Base-by-base conservation (phyloP, 92 coral and sea anemone species). In the Bergia sp. region DNA sequence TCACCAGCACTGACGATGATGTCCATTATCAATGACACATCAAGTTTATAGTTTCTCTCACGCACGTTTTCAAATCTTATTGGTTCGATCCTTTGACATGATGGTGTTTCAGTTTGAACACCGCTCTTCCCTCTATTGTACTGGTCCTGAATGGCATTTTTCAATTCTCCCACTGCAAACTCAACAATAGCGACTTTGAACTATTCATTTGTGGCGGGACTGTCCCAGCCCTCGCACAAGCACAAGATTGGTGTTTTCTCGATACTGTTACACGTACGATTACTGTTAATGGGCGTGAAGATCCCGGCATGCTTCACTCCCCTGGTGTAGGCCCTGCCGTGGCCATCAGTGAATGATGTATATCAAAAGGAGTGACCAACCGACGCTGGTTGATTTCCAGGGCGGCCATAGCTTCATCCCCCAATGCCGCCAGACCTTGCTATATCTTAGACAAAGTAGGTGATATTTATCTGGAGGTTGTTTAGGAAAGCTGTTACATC, bases 131-230 rank as follows among this genome's bases (percentile, higher is more conserved):
- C 21, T 15, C 85, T 75, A 0, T 37, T 50, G 66, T 81, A 90
- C 55, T 88, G 93, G 21, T 67, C 85, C 41, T 86, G 90, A 37
- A 96, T 66, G 74, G 81, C 64, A 86, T 95, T 91, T 57, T 96
- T 96, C 37, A 96, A 89, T 76, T 95, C 80, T 4, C 99, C 99
- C 55, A 95, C 88, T 23, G 98, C 99, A 81, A 96, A 96, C 89
- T 96, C 99, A 6, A 90, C 98, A 37, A 91, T 72, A 13, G 98
- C 94, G 12, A 96, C 89, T 81, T 89, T 91, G 5, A 86, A 49
- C 3, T 96, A 80, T 15, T 93, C 92, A 86, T 94, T 94, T 15
- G 93, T 88, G 4, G 93, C 89, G 20, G 96, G 95, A 20, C 92
- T 90, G 58, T 94, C 95, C 98, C 29, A 29, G 29, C 29, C 29